A percentile compares a stretch with the other conserved stretches of the same genome.
Conservation (phyloP, 92 coral and sea anemone species). For the Isaurus tuberculatus region DNA sequence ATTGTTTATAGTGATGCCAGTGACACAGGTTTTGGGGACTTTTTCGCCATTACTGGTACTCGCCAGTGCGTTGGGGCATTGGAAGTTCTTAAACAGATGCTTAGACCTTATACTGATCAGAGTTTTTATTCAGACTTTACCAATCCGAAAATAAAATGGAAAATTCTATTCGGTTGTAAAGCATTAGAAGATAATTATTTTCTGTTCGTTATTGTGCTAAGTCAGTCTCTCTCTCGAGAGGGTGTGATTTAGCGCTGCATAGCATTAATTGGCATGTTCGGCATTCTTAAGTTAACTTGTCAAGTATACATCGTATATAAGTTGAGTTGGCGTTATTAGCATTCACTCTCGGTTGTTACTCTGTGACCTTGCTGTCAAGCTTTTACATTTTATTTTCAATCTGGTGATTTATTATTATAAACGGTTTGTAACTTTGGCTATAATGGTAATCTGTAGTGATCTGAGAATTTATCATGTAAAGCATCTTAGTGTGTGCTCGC, state of each 20-base stretch:
- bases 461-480: slow-evolving; percentile 8
- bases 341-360: slow-evolving; percentile 11
- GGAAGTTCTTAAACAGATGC: too few species aligned
- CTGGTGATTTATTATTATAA: background rate
- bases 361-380: too few species aligned
- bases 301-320: background rate
- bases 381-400: background rate
- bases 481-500: background rate
- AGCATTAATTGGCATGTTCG: background rate
- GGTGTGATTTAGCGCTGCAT: slow-evolving; percentile 1
- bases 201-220: slow-evolving; percentile 10
- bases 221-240: slow-evolving; percentile 5
- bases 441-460: background rate
- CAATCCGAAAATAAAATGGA: too few species aligned
- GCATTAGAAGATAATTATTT: too few species aligned
- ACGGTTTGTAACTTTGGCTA: background rate
- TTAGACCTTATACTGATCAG: too few species aligned
- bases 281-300: slow-evolving; percentile 3
- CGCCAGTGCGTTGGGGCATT: too few species aligned
- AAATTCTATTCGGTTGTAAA: slow-evolving; percentile 2
- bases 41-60: slow-evolving; percentile 32
- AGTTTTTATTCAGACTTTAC: too few species aligned
- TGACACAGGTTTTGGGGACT: slow-evolving; percentile 48
- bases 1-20: too few species aligned
- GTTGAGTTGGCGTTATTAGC: slow-evolving; percentile 12